Base-by-base conservation (phyloP, 2,888 invertebrate genomes). In the Monoplex corrugatus region DNA sequence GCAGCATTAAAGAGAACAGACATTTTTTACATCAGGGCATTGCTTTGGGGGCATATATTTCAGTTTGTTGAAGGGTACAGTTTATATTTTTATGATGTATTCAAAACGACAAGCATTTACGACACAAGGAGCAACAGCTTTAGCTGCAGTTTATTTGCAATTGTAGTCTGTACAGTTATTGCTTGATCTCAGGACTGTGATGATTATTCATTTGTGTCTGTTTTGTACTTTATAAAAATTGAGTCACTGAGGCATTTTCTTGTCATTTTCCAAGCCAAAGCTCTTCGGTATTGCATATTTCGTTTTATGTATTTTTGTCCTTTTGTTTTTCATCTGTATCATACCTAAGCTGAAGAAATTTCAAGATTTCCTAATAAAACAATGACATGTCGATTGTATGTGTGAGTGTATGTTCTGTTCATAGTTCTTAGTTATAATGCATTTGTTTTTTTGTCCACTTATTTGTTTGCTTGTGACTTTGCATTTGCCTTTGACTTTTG, bases 161-260 rank as follows among this genome's bases (percentile, higher is more conserved):
- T n/a, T n/a, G 10, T n/a, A n/a, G 72, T 72, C 10, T 10, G n/a
- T 19, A 32, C 72, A 72, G n/a, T n/a, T 28, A 28, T 72, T 72
- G 72, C 72, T 72, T n/a, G n/a, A 72, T 10, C 72, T 72, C 72
- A 72, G 72, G 72, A 72, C 72, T 72, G 72, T 72, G 72, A 72
- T 72, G 72, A n/a, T 57, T n/a, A n/a, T n/a, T n/a, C n/a, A n/a
- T n/a, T n/a, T n/a, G n/a, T n/a, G n/a, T n/a, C n/a, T n/a, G n/a
- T n/a, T 50, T 50, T 50, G 50, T 13, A 50, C 50, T 13, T 50
- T 13, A 50, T 50, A 19, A 50, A 50, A 50, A n/a, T n/a, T 57
- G 57, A 57, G 16, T 57, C 16, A 57, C 23, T 57, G 57, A 57
- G 23, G 57, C 23, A 19, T 13, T 57, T 23, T 57, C 57, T 57